phyloP scores from a whole-genome alignment of 1,140 invertebrate species.

The Aporrectodea caliginosa region DNA sequence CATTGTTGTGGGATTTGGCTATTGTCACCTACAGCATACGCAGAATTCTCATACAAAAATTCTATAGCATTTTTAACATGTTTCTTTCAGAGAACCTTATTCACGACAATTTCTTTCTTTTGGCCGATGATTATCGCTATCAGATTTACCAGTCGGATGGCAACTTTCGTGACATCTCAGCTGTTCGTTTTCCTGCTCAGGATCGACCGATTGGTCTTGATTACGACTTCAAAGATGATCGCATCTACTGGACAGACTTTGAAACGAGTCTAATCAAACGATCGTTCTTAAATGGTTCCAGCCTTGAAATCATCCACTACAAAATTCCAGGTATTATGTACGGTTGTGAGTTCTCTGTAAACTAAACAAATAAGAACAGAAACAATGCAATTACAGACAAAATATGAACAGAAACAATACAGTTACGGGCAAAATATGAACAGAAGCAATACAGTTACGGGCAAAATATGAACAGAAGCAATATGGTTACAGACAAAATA shows the following conservation, averaged over 20 bases:
- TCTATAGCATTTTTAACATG: background rate
- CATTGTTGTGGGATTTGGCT: too few species aligned
- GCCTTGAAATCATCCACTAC: background rate
- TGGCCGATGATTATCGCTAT: constrained; percentile 22
- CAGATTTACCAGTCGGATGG: constrained; percentile 21
- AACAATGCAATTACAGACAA: too few species aligned
- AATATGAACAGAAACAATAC: too few species aligned
- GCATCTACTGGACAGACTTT: constrained; percentile 20
- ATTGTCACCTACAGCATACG: too few species aligned
- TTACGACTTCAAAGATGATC: constrained; percentile 11
- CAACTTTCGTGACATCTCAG: background rate
- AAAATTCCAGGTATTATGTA: background rate
- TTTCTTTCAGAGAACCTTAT: background rate
- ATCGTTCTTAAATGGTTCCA: constrained; percentile 12
- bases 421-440: too few species aligned
- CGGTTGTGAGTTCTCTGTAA: too few species aligned
- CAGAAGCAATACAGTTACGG: too few species aligned
- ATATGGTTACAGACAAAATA: too few species aligned
- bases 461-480: too few species aligned
- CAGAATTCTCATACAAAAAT: too few species aligned
- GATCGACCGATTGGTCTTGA: constrained; percentile 21
- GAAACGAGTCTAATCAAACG: background rate
- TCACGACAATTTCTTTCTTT: constrained; percentile 23
- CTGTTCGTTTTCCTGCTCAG: background rate
- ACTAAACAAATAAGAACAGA: too few species aligned